Base-by-base conservation (phyloP, 2,888 invertebrate genomes). In the Acholoe squamosa region DNA sequence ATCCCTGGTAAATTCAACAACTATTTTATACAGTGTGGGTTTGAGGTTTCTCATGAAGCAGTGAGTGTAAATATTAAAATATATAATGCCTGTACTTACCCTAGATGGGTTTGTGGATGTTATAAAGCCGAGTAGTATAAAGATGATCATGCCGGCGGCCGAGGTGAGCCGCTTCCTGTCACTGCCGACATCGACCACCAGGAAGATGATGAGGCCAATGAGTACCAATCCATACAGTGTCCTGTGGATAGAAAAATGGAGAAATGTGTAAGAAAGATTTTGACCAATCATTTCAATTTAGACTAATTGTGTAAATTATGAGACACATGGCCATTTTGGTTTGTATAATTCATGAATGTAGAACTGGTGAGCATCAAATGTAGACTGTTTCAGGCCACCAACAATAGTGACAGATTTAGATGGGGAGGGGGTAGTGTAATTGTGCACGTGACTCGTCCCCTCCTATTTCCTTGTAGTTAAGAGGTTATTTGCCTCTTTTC, bases 61-160 rank as follows among this genome's bases (percentile, higher is more conserved):
- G n/a, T n/a, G n/a, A n/a, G n/a, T n/a, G n/a, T n/a, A n/a, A n/a
- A n/a, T n/a, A n/a, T n/a, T n/a, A n/a, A n/a, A n/a, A n/a, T 3
- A 10, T 43, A 10, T 43, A 43, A 43, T 43, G 43, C 43, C n/a
- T 14, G 14, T 7, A 54, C 92, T 92, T 91, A 94, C 95, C 93
- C 93, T 93, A 1, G 93, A 92, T 10, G 95, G 95, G 89, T 94
- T 93, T 7, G 93, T 92, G 10, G 95, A 95, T 22, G 94, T 94
- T 34, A 95, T 28, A 91, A 94, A 94, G 91, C 93, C 94, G 1
- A 95, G 91, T 0, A 94, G 19, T 19, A 95, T 90, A 89, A 94
- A 94, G n/a, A 94, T 80, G 0, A 92, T 89, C 80, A 95, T 92
- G 7, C 95, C 95, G 10, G 93, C 93, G 10, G 94, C 91, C 0